Evolutionary conservation across 2,888 invertebrate species (phyloP), one percentile per base, ranked within the genome.

Genomic region (Drosophila greeni): DNA sequence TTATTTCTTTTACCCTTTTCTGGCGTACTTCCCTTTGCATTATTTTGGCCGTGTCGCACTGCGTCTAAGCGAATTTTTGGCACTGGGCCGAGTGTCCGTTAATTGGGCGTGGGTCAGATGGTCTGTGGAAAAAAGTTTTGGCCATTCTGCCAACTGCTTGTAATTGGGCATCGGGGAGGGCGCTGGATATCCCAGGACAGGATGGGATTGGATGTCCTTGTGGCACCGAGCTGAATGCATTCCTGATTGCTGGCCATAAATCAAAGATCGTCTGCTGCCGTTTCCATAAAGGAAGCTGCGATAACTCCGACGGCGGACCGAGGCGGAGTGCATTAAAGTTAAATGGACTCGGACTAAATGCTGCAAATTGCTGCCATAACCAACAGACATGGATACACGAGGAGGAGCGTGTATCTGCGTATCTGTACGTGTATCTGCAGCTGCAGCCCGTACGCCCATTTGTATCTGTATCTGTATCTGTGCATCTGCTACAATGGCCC

Each of bases 331-430:
- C 69, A 74, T 78, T 81, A 76, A 76, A 74, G 76, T 71, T 68
- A 76, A 81, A 78, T 78, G 73, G 69, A 74, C 78, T 78, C 52
- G 53, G 40, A 68, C 76, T 73, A 76, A 79, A 74, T 73, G 70
- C 69, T 78, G 73, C 71, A 81, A 81, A 81, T 79, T 66, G 73
- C 70, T 66, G 73, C 45, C 82, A 81, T 75, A 60, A 67, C 78
- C 66, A 73, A 66, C 72, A 65, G 51, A 34, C 56, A 53, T 26
- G 60, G 48, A 45, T 60, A 49, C 60, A 59, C 52, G 43, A 18
- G 37, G 43, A 18, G 37, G 34, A 26, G 47, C 40, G 58, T 70
- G 24, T 39, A 42, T 60, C 43, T 61, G 65, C 34, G 37, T 45
- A 29, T 59, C 51, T 62, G 16, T 43, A 29, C 9, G 3, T 51